Conservation (phyloP, 2,888 invertebrate species). For the Perizoma affinitatum region DNA sequence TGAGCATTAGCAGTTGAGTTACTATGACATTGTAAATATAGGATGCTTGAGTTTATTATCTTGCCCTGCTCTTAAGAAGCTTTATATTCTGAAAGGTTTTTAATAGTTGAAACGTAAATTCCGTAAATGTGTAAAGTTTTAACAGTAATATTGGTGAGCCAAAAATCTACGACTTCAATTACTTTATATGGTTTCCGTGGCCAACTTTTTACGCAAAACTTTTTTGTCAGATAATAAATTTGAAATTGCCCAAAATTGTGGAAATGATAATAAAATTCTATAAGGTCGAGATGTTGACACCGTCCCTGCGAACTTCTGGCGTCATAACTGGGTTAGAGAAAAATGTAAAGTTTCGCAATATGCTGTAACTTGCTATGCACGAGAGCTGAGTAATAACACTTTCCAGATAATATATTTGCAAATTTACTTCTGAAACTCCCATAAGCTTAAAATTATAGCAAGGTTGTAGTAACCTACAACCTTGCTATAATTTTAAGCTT, state of each 20-base stretch:
- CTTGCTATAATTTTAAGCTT: constrained; percentile 47
- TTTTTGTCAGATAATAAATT: constrained; percentile 52
- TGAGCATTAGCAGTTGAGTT: constrained; percentile 40
- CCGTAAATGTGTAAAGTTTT: constrained; percentile 27
- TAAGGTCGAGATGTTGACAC: constrained; percentile 58
- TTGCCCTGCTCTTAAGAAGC: constrained; percentile 6
- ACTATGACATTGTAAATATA: constrained; percentile 26
- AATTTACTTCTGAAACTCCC: constrained; percentile 53
- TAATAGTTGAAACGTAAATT: constrained; percentile 21
- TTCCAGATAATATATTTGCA: constrained; percentile 62
- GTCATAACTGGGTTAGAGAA: constrained; percentile 76
- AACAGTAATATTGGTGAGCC: constrained; percentile 34
- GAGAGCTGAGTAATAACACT: constrained; percentile 62
- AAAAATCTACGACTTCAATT: constrained; percentile 31
- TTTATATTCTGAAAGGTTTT: constrained; percentile 26
- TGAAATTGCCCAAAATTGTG: constrained; percentile 52
- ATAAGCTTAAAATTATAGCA: too few relatives aligned
- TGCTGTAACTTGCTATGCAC: constrained; percentile 62
- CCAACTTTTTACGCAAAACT: constrained; percentile 19
- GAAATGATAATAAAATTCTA: constrained; percentile 65
- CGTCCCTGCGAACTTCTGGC: constrained; percentile 51
- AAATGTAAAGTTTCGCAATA: constrained; percentile 80
- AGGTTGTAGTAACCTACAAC: constrained; percentile 44
- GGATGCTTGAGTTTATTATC: constrained; percentile 14
- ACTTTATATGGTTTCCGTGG: constrained; percentile 24